Conservation (phyloP, 2,113 vertebrate species). For the Anoura caudifer region DNA sequence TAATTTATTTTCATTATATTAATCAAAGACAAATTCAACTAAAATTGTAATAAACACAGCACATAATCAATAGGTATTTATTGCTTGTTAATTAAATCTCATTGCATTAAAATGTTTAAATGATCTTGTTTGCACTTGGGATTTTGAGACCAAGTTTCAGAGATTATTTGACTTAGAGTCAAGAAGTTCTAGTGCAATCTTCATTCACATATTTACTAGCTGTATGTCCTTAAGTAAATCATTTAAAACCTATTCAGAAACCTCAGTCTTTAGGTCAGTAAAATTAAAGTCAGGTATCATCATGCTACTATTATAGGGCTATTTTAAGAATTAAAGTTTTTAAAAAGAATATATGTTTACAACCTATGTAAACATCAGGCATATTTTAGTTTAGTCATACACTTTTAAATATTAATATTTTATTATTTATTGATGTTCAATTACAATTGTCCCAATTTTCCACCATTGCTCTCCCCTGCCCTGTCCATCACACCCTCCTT, state of each 20-base stretch:
- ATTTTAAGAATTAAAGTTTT: not conserved
- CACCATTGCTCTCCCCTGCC: too few relatives aligned
- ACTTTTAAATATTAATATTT: not conserved
- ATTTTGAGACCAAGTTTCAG: not conserved
- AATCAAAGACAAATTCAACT: constrained; percentile 9
- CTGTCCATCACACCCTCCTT: too few relatives aligned
- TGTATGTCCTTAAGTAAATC: not conserved
- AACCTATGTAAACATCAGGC: not conserved
- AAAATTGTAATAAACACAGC: not conserved
- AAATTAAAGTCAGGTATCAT: not conserved
- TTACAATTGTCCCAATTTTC: too few relatives aligned
- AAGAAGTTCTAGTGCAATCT: not conserved
- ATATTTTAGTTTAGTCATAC: not conserved
- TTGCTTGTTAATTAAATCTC: not conserved
- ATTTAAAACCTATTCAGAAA: not conserved
- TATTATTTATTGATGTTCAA: not conserved
- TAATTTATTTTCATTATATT: not conserved
- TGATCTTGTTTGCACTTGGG: not conserved
- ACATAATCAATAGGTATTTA: not conserved
- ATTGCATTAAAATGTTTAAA: not conserved
- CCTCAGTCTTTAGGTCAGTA: not conserved
- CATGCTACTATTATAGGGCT: not conserved
- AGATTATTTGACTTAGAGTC: not conserved
- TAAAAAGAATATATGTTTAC: not conserved
- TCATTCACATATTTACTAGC: not conserved